Conservation (phyloP, 2,888 invertebrate genomes). For the Encarsia formosa region DNA sequence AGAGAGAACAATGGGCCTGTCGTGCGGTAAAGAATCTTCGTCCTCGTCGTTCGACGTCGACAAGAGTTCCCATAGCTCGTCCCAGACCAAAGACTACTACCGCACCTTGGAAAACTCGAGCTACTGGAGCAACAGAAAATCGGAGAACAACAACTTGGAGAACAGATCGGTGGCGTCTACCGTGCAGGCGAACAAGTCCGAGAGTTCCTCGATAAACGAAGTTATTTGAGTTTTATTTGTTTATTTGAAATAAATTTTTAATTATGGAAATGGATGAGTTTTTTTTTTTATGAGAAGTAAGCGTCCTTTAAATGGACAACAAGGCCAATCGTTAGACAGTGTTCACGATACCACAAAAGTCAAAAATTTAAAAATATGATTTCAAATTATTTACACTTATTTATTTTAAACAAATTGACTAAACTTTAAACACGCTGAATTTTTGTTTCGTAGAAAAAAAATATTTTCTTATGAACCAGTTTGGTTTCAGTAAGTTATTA, state of each 20-base stretch:
- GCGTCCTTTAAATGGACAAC: too few species aligned
- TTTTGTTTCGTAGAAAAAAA: constrained; percentile 2
- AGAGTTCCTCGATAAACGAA: background rate
- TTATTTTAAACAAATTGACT: too few species aligned
- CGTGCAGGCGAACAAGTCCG: constrained; percentile 1
- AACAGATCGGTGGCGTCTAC: constrained; percentile 5
- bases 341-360: too few species aligned
- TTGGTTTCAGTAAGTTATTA: background rate
- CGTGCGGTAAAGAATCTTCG: constrained; percentile 11
- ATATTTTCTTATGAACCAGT: too few species aligned
- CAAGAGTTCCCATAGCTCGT: constrained; percentile 6
- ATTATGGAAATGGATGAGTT: too few species aligned
- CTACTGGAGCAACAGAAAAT: constrained; percentile 8
- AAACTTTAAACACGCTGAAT: too few species aligned
- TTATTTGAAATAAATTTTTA: too few species aligned
- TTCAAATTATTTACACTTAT: too few species aligned
- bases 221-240: too few species aligned
- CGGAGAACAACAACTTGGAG: background rate
- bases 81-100: constrained; percentile 13
- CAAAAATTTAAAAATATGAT: too few species aligned
- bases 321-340: too few species aligned
- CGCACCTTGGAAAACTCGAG: constrained; percentile 12
- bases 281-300: too few species aligned
- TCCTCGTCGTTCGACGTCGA: constrained; percentile 18
- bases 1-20: constrained; percentile 16